Evolutionary conservation across 2,113 vertebrate genomes (phyloP), one percentile per base, ranked within the genome.

Genomic region (Pelecanoides urinatrix): DNA sequence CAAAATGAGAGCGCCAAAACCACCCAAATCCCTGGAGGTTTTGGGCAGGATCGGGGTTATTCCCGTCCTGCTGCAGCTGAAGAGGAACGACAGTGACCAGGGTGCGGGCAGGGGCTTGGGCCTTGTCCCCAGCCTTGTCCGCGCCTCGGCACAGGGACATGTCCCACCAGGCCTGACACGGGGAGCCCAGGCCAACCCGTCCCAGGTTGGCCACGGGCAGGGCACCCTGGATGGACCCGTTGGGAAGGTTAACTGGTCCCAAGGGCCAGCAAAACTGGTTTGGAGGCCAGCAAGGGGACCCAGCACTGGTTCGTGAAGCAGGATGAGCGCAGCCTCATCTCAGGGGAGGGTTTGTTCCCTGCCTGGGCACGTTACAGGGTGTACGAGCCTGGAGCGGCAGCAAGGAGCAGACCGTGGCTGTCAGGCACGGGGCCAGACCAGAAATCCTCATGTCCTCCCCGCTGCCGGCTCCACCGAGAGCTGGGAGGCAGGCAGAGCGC

Each of bases 31-130:
- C 42, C 59, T 1, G 0, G 58, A 44, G 71, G 16, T 26, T 53
- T n/a, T 0, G 5, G 36, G 14, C 1, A 2, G 3, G 29, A 23
- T 85, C 2, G 0, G 40, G 18, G 30, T 52, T 30, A 50, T 14
- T 45, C 36, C 75, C 1, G 0, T 27, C 40, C 42, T 16, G 36
- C 47, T 21, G 72, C 20, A 20, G 61, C 30, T 27, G 23, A 67
- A 27, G 29, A 40, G 30, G 8, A 52, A 18, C 1, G 0, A 65
- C 22, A 23, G 27, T 0, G 4, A 16, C 22, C 5, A 8, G 32
- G 27, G 10, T 11, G 19, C 0, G 1, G 21, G 32, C 17, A 30
- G 9, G 14, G 6, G 8, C 23, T 44, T 19, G 23, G 23, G 52
- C 30, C n/a, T n/a, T n/a, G n/a, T 53, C 52, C 38, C 20, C n/a